Percentiles rank a stretch among this genome's conserved stretches.
Evolutionary conservation across 2,888 invertebrate species (phyloP).

Genomic region (Molorchus minor): DNA sequence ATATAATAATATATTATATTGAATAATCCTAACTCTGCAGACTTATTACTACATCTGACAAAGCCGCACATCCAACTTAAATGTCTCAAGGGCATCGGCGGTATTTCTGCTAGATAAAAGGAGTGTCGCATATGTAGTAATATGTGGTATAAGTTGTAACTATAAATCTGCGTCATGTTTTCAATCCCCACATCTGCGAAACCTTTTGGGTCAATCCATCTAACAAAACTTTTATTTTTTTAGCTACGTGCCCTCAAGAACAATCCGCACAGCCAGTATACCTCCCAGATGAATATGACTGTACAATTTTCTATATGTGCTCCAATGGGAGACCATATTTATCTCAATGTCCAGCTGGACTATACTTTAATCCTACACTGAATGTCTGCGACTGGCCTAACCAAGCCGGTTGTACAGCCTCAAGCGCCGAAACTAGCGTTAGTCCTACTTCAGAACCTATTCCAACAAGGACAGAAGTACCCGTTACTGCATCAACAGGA

Average conservation of each 20-base stretch:
- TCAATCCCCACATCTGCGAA: no score
- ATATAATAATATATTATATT: no score
- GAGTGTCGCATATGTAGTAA: no score
- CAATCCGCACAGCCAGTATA: neutral
- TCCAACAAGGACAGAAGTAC: neutral
- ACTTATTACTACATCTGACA: no score
- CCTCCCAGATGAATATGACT: conserved; percentile 6
- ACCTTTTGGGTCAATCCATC: no score
- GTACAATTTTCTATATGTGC: conserved; percentile 9
- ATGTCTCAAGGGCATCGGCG: no score
- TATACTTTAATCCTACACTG: conserved; percentile 10
- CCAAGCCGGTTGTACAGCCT: neutral
- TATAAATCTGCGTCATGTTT: no score
- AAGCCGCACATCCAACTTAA: no score
- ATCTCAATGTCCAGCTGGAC: neutral
- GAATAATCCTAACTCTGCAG: no score
- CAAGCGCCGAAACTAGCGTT: neutral
- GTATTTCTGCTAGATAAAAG: no score
- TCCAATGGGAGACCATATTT: conserved; percentile 5
- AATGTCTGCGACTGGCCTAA: conserved; percentile 13
- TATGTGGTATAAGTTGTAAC: no score
- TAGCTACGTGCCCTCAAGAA: conserved; percentile 2
- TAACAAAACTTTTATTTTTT: no score
- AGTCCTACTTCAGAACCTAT: neutral
- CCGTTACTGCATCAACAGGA: neutral